phyloP scores from a whole-genome alignment of 2,797 vertebrate species.

The Spheniscus humboldti region DNA sequence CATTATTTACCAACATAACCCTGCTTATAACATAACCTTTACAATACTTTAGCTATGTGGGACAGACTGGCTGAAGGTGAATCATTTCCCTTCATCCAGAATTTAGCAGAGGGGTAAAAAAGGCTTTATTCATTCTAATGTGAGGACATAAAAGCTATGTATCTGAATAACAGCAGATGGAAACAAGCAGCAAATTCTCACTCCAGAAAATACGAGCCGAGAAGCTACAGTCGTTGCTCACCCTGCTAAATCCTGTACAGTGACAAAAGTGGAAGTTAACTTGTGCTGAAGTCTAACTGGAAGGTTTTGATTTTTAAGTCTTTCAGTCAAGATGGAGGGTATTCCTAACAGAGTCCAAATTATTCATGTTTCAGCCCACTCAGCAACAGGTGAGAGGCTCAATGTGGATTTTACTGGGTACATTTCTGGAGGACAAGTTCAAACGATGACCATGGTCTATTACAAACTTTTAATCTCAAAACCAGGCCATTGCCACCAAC shows the following conservation, averaged over 20 bases:
- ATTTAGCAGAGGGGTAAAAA: not conserved
- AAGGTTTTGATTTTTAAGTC: not conserved
- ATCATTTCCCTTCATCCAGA: not conserved
- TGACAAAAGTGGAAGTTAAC: not conserved
- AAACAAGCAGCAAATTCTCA: not conserved
- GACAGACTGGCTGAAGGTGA: not conserved
- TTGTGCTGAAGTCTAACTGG: not conserved
- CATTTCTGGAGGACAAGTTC: not conserved
- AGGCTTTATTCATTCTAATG: not conserved
- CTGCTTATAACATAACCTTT: not conserved
- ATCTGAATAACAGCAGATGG: slow-evolving; percentile 18
- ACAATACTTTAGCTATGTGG: not conserved
- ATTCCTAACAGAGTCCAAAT: not conserved
- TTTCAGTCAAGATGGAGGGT: not conserved
- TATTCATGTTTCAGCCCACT: not conserved
- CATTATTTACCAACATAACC: not conserved
- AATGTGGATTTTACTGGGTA: not conserved
- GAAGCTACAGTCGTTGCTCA: not conserved
- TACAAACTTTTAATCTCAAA: not conserved
- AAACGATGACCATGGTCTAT: not conserved
- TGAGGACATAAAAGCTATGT: not conserved
- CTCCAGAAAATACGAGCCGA: not conserved
- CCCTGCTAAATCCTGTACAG: not conserved
- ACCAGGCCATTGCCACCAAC: not conserved
- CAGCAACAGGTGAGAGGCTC: not conserved